Base-by-base conservation (phyloP, 2,113 vertebrate species). In the Chaetorhynchus papuensis region DNA sequence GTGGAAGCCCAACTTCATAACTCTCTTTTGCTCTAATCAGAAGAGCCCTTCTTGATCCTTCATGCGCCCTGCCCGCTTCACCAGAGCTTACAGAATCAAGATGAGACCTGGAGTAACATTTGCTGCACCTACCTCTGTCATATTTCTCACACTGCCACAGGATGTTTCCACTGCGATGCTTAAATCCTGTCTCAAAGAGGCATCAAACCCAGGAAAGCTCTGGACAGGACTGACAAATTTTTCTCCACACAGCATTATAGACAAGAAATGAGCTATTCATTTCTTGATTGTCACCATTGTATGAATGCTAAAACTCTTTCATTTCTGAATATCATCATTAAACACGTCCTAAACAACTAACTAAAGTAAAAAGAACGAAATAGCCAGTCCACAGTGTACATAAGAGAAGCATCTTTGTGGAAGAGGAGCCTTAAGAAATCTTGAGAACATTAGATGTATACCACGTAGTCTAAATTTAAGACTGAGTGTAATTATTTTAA, bases 401-500 rank as follows among this genome's bases (percentile, higher is more conserved):
- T 57, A 90, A 88, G 39, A 74, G 52, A 64, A 89, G 42, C 56
- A 72, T 87, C 52, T 79, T 70, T 78, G 42, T 92, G 45, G 42
- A 94, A 90, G 41, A 89, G 49, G 5, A 94, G 81, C 76, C 70
- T 85, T 82, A 81, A 66, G 70, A 93, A 94, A 91, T 64, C 49
- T 45, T 8, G 49, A 0, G 60, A 96, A 75, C 57, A n/a, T 84
- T 60, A 93, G 84, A 70, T 81, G 86, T 30, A 31, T 44, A 87
- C 90, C 83, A 37, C 33, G 79, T n/a, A 44, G 72, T 93, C 83
- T 82, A 89, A 94, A 96, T 96, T 92, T 92, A 93, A 96, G 92
- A 70, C 83, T 5, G 12, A 89, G 75, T 47, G 85, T 93, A 93
- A 96, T 96, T 97, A 90, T 95, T 95, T 93, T 94, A 93, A 94